Conservation (phyloP, 2,888 invertebrate species). For the Anoplius nigerrimus region DNA sequence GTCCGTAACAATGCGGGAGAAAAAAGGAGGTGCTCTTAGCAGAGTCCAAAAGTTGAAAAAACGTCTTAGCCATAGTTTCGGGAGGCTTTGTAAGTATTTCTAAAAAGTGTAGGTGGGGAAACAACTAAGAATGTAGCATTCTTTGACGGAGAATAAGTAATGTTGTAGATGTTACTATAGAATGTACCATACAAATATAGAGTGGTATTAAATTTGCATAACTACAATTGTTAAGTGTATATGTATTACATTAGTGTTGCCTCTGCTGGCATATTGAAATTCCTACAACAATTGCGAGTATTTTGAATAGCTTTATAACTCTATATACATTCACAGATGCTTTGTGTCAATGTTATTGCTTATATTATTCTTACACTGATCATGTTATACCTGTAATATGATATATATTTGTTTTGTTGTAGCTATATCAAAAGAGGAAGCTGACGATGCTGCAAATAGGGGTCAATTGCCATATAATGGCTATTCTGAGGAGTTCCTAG, state of each 20-base stretch:
- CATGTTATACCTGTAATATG: no score
- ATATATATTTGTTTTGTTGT: conserved; percentile 66
- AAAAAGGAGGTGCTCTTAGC: conserved; percentile 93
- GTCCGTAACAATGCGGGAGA: conserved; percentile 91
- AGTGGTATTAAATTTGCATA: no score
- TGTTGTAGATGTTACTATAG: conserved; percentile 1
- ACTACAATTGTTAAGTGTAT: no score
- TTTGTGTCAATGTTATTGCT: no score
- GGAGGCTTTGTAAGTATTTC: conserved; percentile 93
- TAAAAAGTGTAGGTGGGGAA: not conserved
- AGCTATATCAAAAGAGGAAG: conserved; percentile 96
- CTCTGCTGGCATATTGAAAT: no score
- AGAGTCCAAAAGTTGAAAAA: conserved; percentile 96
- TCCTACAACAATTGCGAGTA: no score
- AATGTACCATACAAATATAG: not conserved
- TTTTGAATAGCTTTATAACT: no score
- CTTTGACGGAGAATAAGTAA: not conserved
- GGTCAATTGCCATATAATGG: conserved; percentile 93
- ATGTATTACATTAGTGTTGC: no score
- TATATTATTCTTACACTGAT: no score
- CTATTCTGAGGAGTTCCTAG: conserved; percentile 95
- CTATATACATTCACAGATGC: no score
- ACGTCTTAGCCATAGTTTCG: conserved; percentile 96
- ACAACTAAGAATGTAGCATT: not conserved
- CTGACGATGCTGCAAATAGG: conserved; percentile 82